These are phyloP conservation scores for Vidua chalybeata DNA, from an alignment of 2,113 vertebrate species.

Conservation along the genomic window DNA sequence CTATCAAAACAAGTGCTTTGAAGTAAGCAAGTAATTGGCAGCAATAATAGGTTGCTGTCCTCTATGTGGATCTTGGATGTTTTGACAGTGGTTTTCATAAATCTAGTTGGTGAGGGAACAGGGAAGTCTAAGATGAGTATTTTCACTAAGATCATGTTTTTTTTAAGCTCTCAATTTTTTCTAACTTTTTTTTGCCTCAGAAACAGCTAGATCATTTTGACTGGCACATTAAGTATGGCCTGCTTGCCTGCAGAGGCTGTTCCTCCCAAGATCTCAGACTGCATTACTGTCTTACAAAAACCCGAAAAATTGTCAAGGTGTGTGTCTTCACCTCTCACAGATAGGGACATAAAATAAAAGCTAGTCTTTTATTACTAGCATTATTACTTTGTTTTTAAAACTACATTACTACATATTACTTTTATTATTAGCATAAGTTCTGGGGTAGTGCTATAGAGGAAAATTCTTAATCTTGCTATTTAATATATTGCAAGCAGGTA, in stretches of 20 bases:
- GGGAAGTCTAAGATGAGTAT: not conserved
- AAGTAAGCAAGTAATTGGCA: not conserved
- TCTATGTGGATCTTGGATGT: not conserved
- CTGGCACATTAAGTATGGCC: not conserved
- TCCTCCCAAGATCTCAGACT: not conserved
- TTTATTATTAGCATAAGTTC: not conserved
- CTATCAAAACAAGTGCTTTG: not conserved
- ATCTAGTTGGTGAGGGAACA: not conserved
- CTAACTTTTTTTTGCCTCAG: not conserved
- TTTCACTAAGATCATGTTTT: not conserved
- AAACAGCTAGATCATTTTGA: not conserved
- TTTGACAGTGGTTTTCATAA: not conserved
- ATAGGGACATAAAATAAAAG: not conserved
- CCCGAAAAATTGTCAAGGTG: not conserved
- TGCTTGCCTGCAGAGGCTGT: not conserved
- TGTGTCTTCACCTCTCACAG: not conserved
- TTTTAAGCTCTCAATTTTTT: not conserved
- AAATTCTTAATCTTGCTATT: not conserved
- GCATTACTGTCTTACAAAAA: not conserved
- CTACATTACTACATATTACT: no score
- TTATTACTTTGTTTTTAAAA: not conserved
- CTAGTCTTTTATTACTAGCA: not conserved
- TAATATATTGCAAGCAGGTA: not conserved
- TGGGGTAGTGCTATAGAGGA: not conserved
- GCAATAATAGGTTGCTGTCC: not conserved